Conservation (phyloP, 2,888 invertebrate species). For the Trichacis sp. region DNA sequence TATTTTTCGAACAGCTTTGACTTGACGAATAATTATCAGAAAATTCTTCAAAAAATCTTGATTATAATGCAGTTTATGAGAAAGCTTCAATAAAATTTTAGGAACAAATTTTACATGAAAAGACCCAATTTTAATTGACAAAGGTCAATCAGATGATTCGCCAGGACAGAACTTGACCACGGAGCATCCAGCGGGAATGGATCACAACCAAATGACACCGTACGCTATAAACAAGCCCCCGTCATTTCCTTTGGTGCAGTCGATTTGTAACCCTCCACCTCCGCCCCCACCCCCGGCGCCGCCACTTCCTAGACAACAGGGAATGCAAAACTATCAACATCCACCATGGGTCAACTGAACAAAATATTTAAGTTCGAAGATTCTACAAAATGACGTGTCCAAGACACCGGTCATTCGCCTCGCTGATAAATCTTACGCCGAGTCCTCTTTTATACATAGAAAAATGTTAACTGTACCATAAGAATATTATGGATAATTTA, state of each 20-base stretch:
- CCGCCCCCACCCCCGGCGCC: constrained; percentile 53
- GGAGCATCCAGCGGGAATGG: constrained; percentile 50
- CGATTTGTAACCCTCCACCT: constrained; percentile 60
- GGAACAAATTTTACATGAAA: too few species aligned
- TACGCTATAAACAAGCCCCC: constrained; percentile 52
- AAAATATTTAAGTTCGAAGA: not conserved
- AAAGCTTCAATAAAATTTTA: too few species aligned
- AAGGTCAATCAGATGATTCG: constrained; percentile 54
- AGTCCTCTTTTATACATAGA: constrained; percentile 1
- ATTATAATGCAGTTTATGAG: too few species aligned
- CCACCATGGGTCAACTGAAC: constrained; percentile 58
- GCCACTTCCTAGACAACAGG: constrained; percentile 42
- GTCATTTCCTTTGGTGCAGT: constrained; percentile 56
- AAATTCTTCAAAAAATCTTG: too few species aligned
- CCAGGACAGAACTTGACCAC: constrained; percentile 48
- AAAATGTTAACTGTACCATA: constrained; percentile 9
- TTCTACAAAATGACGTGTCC: not conserved
- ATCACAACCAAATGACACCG: constrained; percentile 53
- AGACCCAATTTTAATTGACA: too few species aligned
- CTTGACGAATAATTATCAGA: too few species aligned
- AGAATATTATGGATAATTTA: constrained; percentile 17
- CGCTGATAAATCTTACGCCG: not conserved
- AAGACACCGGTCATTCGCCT: not conserved
- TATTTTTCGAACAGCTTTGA: too few species aligned
- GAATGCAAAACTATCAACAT: constrained; percentile 52